Evolutionary conservation across 2,113 vertebrate genomes (phyloP).

Genomic region (Peromyscus leucopus): DNA sequence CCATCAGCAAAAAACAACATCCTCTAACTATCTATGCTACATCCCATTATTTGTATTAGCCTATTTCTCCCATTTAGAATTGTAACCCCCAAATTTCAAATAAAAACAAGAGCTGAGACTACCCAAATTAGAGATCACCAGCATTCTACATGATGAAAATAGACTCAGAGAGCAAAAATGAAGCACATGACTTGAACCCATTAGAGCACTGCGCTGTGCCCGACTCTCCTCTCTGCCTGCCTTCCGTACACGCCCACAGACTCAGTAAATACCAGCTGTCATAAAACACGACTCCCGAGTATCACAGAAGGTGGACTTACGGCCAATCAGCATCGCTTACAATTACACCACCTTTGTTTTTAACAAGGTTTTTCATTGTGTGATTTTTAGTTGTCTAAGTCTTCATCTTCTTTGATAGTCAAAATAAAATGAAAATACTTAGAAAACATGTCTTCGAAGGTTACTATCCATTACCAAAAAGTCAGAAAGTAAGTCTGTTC

Average conservation of each 20-base stretch:
- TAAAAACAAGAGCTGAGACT: conserved; percentile 39
- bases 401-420: conserved; percentile 47
- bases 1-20: neutral
- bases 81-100: conserved; percentile 35
- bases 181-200: neutral
- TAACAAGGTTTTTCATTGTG: neutral
- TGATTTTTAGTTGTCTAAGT: neutral
- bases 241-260: neutral
- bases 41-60: conserved; percentile 14
- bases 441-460: neutral
- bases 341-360: neutral
- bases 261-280: neutral
- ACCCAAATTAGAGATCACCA: conserved; percentile 26
- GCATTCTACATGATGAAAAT: neutral
- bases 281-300: neutral
- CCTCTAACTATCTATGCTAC: neutral
- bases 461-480: conserved; percentile 16
- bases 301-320: neutral
- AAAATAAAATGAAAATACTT: conserved; percentile 43
- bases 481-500: neutral
- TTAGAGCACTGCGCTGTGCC: neutral
- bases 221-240: neutral
- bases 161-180: neutral
- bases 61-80: neutral
- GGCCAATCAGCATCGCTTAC: neutral